Evolutionary conservation across 2,113 vertebrate species (phyloP).

Genomic region (Ascaphus truei): DNA sequence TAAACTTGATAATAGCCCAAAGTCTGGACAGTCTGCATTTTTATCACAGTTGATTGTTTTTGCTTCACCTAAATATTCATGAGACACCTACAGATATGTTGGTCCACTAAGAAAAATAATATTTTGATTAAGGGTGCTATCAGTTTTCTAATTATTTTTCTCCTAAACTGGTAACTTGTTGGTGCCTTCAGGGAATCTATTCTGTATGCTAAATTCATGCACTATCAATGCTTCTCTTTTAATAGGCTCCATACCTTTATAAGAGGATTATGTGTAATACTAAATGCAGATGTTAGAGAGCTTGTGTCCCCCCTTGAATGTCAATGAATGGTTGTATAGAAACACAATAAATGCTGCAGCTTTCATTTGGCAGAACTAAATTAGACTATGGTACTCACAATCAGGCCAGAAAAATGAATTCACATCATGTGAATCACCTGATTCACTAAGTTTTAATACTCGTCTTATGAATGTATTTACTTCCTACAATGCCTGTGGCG

Average conservation of each 20-base stretch:
- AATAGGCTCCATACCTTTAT: not conserved
- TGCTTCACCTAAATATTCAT: no score
- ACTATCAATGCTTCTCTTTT: not conserved
- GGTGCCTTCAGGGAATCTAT: not conserved
- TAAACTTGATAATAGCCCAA: no score
- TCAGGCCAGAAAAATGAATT: not conserved
- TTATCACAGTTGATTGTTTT: no score
- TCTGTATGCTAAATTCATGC: not conserved
- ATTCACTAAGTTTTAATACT: not conserved
- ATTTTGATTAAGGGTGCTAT: no score
- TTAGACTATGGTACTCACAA: not conserved
- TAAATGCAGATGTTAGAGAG: not conserved
- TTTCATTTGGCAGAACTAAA: not conserved
- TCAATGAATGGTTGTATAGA: not conserved
- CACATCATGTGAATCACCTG: no score
- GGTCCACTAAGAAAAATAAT: no score
- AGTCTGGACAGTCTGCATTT: no score
- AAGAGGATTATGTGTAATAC: not conserved
- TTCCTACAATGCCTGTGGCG: not conserved
- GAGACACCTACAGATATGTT: no score
- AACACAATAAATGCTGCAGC: not conserved
- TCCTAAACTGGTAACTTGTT: not conserved
- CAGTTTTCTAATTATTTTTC: not conserved
- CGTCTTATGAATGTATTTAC: not conserved
- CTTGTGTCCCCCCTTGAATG: not conserved